Conservation (phyloP, 2,113 vertebrate species). For the Pangasianodon gigas region DNA sequence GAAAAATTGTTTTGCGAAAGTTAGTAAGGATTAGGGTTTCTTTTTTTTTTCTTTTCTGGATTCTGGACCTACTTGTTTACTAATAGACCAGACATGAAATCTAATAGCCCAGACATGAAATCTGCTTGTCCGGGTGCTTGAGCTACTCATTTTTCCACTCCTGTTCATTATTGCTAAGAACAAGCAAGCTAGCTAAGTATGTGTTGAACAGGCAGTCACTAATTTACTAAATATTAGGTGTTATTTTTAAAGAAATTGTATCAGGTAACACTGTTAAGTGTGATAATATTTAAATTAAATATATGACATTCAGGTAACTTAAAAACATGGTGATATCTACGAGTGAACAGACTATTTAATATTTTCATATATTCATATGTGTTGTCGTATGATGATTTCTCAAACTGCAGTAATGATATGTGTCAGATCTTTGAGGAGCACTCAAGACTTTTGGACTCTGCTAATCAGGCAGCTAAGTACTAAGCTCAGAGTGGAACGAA, state of each 20-base stretch:
- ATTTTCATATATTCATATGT: not conserved
- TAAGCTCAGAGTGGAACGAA: not conserved
- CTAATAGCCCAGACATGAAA: too few species aligned
- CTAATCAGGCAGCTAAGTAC: not conserved
- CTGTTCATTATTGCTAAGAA: too few species aligned
- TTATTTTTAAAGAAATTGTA: not conserved
- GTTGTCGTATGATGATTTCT: not conserved
- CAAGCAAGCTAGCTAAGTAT: too few species aligned
- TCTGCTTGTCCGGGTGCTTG: too few species aligned
- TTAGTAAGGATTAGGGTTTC: too few species aligned
- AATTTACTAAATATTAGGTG: not conserved
- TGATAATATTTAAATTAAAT: too few species aligned
- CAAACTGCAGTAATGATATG: not conserved
- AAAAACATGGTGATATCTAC: not conserved
- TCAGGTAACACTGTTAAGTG: not conserved
- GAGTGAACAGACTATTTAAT: not conserved
- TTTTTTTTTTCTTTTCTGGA: too few species aligned
- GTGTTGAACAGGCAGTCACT: not conserved
- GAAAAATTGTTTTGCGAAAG: too few species aligned
- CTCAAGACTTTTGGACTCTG: not conserved
- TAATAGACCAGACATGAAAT: too few species aligned
- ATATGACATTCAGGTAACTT: too few species aligned
- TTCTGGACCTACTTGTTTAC: too few species aligned
- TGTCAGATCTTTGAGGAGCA: not conserved
- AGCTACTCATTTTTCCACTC: too few species aligned